Conservation (phyloP, 1,140 invertebrate species). For the Vanessa tameamea region DNA sequence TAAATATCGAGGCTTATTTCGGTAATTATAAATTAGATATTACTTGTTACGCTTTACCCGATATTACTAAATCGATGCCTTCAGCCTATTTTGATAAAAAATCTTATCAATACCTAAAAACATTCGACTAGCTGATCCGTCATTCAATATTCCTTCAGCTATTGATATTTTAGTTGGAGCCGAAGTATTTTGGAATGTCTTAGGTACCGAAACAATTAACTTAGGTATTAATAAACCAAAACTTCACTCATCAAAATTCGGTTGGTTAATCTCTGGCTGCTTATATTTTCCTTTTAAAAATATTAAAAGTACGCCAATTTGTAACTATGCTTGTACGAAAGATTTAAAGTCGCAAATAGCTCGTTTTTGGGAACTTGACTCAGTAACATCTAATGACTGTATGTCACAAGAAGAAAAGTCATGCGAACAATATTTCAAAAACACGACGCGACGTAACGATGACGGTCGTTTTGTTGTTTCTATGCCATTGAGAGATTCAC, state of each 20-base stretch:
- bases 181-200: slow-evolving; percentile 35
- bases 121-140: slow-evolving; percentile 34
- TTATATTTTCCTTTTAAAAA: slow-evolving; percentile 14
- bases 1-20: too few relatives aligned
- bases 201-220: slow-evolving; percentile 37
- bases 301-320: background rate
- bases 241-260: slow-evolving; percentile 40
- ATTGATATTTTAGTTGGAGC: slow-evolving; percentile 34
- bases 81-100: too few relatives aligned
- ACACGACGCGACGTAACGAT: background rate
- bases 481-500: slow-evolving; percentile 9
- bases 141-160: slow-evolving; percentile 26
- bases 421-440: background rate
- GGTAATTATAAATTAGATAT: too few relatives aligned
- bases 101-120: slow-evolving; percentile 20
- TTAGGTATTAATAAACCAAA: slow-evolving; percentile 45
- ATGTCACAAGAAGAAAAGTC: background rate
- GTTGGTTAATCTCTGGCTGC: slow-evolving; percentile 43
- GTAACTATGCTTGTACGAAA: slow-evolving; percentile 3
- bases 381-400: background rate
- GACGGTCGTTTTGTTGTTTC: slow-evolving; percentile 10
- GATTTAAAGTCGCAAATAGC: slow-evolving; percentile 19
- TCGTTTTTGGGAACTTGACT: slow-evolving; percentile 10
- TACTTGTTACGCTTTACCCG: too few relatives aligned
- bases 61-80: too few relatives aligned